These are phyloP conservation scores for Alouatta palliata DNA, from an alignment of 2,113 vertebrate species.

Conservation along the genomic window DNA sequence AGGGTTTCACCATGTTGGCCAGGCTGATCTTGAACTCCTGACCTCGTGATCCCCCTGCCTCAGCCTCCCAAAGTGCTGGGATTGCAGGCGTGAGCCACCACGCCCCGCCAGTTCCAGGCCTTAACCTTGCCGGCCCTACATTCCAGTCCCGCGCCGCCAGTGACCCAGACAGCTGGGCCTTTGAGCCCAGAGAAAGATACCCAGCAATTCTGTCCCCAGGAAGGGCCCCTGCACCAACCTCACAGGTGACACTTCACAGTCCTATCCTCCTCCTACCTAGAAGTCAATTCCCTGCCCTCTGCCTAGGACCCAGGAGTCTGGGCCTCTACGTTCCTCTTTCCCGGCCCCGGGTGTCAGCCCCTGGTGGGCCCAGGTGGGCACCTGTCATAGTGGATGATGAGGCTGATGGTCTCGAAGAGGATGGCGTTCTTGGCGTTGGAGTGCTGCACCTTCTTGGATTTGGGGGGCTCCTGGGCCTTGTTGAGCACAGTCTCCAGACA, in stretches of 20 bases:
- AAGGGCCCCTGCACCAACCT: too few species aligned
- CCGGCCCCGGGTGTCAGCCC: background rate
- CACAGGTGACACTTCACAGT: too few species aligned
- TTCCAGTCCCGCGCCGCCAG: too few species aligned
- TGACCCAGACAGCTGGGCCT: background rate
- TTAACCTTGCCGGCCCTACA: background rate
- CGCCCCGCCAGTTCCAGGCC: background rate
- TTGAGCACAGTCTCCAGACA: conserved; percentile 95
- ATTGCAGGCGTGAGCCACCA: too few species aligned
- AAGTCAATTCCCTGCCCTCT: background rate
- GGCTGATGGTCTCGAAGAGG: conserved; percentile 94
- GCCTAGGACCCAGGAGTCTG: background rate
- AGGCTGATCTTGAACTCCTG: too few species aligned
- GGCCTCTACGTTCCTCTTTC: background rate
- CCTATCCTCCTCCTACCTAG: background rate
- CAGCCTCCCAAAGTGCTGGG: too few species aligned
- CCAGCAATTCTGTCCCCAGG: background rate
- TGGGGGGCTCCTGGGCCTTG: conserved; percentile 96
- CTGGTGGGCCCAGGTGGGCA: background rate
- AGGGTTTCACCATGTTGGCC: too few species aligned
- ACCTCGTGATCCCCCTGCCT: too few species aligned
- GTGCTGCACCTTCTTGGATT: conserved; percentile 97
- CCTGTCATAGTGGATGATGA: conserved; percentile 90
- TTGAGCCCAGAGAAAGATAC: background rate
- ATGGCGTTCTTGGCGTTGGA: conserved; percentile 96